Percentiles rank a stretch among this genome's conserved stretches.
Conservation (phyloP, 2,888 invertebrate genomes). For the Apoda limacodes region DNA sequence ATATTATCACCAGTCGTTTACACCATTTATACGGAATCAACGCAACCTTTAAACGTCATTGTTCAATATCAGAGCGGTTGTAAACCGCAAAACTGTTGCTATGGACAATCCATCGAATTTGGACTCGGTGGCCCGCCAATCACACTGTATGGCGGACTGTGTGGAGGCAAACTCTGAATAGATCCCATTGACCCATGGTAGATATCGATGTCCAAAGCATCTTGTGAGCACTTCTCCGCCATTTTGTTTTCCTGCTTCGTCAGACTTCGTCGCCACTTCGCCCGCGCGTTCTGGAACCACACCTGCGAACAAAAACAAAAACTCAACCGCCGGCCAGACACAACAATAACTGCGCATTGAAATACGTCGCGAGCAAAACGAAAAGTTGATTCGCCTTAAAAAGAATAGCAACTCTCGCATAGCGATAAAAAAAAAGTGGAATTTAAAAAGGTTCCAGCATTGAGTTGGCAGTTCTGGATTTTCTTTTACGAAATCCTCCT, state of each 20-base stretch:
- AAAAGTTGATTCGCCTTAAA: constrained; percentile 32
- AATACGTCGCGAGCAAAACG: constrained; percentile 33
- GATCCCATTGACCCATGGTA: constrained; percentile 76
- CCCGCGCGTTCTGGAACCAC: constrained; percentile 95
- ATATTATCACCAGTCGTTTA: no score
- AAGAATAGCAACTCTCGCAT: constrained; percentile 29
- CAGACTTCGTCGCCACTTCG: constrained; percentile 93
- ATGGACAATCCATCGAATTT: constrained; percentile 80
- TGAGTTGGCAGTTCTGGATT: constrained; percentile 23
- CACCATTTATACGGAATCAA: no score
- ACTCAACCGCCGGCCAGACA: constrained; percentile 29
- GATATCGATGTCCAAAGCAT: constrained; percentile 73
- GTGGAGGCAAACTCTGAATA: constrained; percentile 74
- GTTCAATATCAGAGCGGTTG: constrained; percentile 39
- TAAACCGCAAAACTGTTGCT: constrained; percentile 63
- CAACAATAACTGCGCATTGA: constrained; percentile 27
- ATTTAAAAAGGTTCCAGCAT: constrained; percentile 8
- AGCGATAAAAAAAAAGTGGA: constrained; percentile 22
- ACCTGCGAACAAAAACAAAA: constrained; percentile 76
- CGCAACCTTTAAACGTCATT: no score
- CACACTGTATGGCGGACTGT: constrained; percentile 78
- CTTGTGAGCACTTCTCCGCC: constrained; percentile 78
- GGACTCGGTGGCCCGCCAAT: constrained; percentile 76
- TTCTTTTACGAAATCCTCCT: constrained; percentile 21
- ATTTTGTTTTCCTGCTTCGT: constrained; percentile 82